A percentile compares a stretch with the other conserved stretches of the same genome.
Evolutionary conservation across 2,113 vertebrate genomes (phyloP).

Genomic region (cattle (Bos taurus)): DNA sequence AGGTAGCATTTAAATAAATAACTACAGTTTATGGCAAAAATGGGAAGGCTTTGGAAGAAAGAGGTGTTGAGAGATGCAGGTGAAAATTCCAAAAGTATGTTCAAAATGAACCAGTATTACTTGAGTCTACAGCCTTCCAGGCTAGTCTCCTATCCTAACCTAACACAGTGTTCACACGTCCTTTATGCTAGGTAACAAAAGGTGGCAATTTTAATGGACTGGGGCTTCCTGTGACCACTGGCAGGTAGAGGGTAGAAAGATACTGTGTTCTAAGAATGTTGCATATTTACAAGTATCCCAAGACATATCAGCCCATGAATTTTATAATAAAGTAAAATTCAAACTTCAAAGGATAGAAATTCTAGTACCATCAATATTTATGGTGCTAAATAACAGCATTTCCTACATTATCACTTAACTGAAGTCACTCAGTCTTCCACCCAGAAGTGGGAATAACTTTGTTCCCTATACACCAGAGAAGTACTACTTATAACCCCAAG

Average conservation of each 20-base stretch:
- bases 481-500: neutral
- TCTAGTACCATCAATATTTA: neutral
- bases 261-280: neutral
- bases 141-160: neutral
- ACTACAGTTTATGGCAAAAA: neutral
- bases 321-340: neutral
- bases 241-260: neutral
- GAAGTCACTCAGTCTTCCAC: neutral
- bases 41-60: neutral
- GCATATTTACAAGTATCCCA: neutral
- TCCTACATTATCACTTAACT: neutral
- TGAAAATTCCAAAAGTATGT: neutral
- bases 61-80: neutral
- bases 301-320: neutral
- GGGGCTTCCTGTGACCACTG: neutral
- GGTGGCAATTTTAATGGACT: neutral
- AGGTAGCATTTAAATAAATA: neutral
- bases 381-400: neutral
- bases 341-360: neutral
- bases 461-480: neutral
- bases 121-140: neutral
- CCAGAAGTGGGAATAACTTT: neutral
- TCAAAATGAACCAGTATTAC: neutral
- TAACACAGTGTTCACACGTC: neutral
- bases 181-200: neutral